These are phyloP conservation scores for Etheostoma spectabile DNA, from an alignment of 2,113 vertebrate genomes.

Conservation along the genomic window DNA sequence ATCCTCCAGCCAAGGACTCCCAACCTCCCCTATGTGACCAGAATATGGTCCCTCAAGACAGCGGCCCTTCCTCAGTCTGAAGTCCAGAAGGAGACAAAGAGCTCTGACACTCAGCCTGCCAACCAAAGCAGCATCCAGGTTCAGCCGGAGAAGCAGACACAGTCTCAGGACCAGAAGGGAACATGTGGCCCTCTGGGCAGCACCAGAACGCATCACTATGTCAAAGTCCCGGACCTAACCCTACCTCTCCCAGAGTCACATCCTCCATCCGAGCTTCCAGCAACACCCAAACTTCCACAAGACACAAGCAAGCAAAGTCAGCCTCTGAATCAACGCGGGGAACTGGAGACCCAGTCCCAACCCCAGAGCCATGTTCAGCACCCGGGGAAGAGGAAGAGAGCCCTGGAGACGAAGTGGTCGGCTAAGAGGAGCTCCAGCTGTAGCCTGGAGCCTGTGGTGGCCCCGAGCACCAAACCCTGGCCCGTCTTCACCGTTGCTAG, in stretches of 20 bases:
- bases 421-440: conserved; percentile 5
- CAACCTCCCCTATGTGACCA: background rate
- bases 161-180: background rate
- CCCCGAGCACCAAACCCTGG: conserved; percentile 64
- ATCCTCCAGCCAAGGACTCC: conserved; percentile 12
- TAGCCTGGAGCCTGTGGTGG: conserved; percentile 51
- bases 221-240: background rate
- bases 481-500: conserved; percentile 51
- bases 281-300: background rate
- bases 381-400: conserved; percentile 22
- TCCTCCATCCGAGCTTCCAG: background rate
- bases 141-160: background rate
- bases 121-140: background rate
- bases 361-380: accelerated
- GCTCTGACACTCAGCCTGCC: background rate
- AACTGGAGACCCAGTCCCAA: background rate
- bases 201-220: background rate
- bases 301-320: background rate
- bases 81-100: background rate
- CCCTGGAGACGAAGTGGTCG: background rate
- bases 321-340: background rate
- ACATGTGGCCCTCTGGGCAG: background rate
- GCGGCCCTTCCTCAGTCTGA: background rate
- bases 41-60: background rate
- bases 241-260: background rate